Base-by-base conservation (phyloP, 1,140 invertebrate species). In the Drosophila repletoides region DNA sequence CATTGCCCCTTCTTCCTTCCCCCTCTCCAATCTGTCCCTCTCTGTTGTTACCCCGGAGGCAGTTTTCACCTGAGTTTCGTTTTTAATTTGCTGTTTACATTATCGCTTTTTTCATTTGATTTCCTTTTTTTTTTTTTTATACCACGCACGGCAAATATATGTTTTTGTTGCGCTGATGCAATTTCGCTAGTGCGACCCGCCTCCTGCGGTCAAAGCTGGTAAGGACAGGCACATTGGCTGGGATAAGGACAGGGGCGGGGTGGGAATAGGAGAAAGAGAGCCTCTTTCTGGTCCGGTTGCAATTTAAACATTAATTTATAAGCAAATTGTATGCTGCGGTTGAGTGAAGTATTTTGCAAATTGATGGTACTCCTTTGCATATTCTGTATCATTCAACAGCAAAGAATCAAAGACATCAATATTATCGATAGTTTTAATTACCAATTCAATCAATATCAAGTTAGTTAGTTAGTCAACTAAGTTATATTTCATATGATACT, bases 61-160 rank as follows among this genome's bases (percentile, higher is more conserved):
- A n/a, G n/a, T n/a, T n/a, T n/a, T n/a, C n/a, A 31, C 19, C 5
- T 43, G 45, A 49, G 26, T 58, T 72, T 72, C 56, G 79, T 66
- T 77, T 79, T 83, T 77, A 84, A 83, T 83, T 77, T 79, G 70
- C 61, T 84, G 48, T 83, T 84, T 84, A 65, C 79, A 84, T 83
- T 81, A 81, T 83, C 59, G 53, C 68, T 59, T 72, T 72, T 61
- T 58, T 67, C 53, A 65, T 74, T 59, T 40, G 1, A 22, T 26
- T 2, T 45, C 31, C 6, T 31, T 38, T 7, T 10, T 45, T 34
- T 45, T 34, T 9, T n/a, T 29, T 26, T 24, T 9, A 2, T 28
- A 6, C 64, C 72, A 83, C 73, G 73, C 79, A 77, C 33, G 38
- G 79, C 74, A 84, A 84, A 84, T 65, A 65, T 65, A 38, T 83